Conservation (phyloP, 2,888 invertebrate genomes). For the Morpho achilles region DNA sequence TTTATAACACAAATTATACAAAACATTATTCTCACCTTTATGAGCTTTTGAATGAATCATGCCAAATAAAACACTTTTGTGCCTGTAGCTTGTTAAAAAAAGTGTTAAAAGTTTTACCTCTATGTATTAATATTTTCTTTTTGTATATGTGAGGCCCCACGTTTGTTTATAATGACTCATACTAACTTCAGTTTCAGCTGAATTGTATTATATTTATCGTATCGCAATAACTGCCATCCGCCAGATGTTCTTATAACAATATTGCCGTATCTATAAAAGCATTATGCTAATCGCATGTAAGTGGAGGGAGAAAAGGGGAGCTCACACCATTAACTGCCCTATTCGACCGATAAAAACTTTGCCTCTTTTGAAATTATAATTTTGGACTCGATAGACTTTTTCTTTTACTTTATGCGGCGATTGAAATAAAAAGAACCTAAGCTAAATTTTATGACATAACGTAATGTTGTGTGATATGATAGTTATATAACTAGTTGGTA, state of each 20-base stretch:
- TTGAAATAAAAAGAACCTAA: neutral
- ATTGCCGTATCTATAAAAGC: conserved; percentile 14
- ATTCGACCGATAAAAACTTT: conserved; percentile 11
- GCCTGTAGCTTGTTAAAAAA: too few species aligned
- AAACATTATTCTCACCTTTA: too few species aligned
- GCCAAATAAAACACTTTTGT: too few species aligned
- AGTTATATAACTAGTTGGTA: too few species aligned
- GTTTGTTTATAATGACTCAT: too few species aligned
- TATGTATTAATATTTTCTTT: too few species aligned
- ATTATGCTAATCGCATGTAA: conserved; percentile 15
- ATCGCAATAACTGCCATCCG: neutral
- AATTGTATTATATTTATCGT: conserved; percentile 1
- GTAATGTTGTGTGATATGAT: too few species aligned
- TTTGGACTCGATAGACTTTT: neutral
- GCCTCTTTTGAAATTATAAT: conserved; percentile 15
- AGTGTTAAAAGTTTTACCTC: too few species aligned
- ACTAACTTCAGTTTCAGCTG: neutral
- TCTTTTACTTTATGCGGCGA: neutral
- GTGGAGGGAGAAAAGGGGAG: conserved; percentile 3
- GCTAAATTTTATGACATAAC: too few species aligned
- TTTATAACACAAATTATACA: too few species aligned
- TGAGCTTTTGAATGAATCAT: too few species aligned
- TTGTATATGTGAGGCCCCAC: too few species aligned
- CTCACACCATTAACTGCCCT: conserved; percentile 6
- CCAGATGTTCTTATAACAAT: conserved; percentile 15